A percentile compares a stretch with the other conserved stretches of the same genome.
Conservation (phyloP, 2,113 vertebrate species). For the Antechinus flavipes region DNA sequence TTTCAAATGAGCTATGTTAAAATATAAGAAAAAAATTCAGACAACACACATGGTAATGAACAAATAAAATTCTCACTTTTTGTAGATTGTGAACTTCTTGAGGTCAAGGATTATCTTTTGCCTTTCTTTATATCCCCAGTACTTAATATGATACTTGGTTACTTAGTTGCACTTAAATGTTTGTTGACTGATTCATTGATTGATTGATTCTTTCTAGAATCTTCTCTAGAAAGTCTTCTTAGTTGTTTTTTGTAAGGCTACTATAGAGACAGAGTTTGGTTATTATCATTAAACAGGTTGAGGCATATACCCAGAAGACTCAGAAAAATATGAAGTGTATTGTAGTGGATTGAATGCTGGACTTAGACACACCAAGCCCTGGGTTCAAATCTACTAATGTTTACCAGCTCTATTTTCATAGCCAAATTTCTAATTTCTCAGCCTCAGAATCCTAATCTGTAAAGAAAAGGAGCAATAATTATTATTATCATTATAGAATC, state of each 20-base stretch:
- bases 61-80: background rate
- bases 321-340: background rate
- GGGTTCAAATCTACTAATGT: background rate
- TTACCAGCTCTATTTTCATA: background rate
- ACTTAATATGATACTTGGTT: background rate
- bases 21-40: background rate
- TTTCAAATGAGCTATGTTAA: background rate
- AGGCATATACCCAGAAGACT: background rate
- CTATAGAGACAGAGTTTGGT: background rate
- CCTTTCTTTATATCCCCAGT: background rate
- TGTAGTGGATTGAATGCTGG: background rate
- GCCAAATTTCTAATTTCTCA: background rate
- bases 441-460: background rate
- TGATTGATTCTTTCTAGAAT: too few relatives aligned
- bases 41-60: background rate
- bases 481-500: background rate
- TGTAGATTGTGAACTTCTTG: background rate
- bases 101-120: background rate
- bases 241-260: background rate
- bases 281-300: background rate
- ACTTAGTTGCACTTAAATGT: fast-evolving
- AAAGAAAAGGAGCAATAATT: background rate
- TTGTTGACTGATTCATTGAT: background rate
- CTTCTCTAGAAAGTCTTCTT: too few relatives aligned
- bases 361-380: background rate